phyloP scores from a whole-genome alignment of 2,888 invertebrate species.

The Gryllus longicercus region DNA sequence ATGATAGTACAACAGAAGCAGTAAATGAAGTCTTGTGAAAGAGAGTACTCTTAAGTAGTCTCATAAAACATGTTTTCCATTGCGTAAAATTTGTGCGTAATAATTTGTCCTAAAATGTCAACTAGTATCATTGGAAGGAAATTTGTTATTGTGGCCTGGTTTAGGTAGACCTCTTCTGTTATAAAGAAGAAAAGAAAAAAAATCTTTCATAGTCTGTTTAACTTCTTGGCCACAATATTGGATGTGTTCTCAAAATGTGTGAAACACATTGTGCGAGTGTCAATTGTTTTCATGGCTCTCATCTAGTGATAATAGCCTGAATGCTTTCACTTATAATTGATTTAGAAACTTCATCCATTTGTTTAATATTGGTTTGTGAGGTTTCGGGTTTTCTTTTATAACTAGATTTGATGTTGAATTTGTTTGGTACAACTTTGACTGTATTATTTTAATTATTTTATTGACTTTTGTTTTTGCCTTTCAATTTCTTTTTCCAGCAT shows the following conservation, averaged over 20 bases:
- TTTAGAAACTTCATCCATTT: too few relatives aligned
- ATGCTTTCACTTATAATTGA: neutral
- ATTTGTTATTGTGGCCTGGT: neutral
- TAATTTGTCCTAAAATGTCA: neutral
- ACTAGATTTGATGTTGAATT: too few relatives aligned
- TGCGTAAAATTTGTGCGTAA: neutral
- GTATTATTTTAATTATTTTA: too few relatives aligned
- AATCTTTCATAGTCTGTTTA: neutral
- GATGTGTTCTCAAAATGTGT: neutral
- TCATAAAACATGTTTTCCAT: neutral
- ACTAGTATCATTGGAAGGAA: neutral
- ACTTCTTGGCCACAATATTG: neutral
- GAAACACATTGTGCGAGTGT: neutral
- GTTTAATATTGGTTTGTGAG: too few relatives aligned
- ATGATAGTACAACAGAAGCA: neutral
- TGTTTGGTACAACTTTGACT: too few relatives aligned
- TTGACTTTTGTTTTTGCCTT: too few relatives aligned
- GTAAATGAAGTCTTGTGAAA: neutral
- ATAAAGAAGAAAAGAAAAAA: neutral
- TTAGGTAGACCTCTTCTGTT: neutral
- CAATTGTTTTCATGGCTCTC: neutral
- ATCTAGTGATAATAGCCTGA: too few relatives aligned
- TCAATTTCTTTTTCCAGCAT: too few relatives aligned
- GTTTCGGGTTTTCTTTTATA: too few relatives aligned
- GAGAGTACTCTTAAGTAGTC: neutral